These are phyloP conservation scores for Spodoptera littoralis DNA, from an alignment of 2,888 invertebrate genomes.

Conservation along the genomic window DNA sequence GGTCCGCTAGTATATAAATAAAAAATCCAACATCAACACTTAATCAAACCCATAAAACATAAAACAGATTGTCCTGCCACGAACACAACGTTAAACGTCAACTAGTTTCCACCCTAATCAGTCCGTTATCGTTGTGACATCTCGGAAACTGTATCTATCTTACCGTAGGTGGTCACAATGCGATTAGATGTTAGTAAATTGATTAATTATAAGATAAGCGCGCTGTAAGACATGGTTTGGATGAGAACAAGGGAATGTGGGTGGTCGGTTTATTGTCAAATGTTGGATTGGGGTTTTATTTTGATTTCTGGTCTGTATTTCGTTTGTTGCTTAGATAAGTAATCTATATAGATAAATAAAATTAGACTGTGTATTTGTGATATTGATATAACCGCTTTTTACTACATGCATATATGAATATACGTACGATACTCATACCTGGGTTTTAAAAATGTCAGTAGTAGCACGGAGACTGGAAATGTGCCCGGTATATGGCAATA, in stretches of 20 bases:
- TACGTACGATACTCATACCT: too few species aligned
- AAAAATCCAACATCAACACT: background rate
- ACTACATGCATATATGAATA: too few species aligned
- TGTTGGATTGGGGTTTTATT: conserved; percentile 32
- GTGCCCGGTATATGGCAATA: too few species aligned
- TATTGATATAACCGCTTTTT: too few species aligned
- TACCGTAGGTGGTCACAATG: conserved; percentile 50
- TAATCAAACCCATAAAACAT: background rate
- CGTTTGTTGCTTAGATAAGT: conserved; percentile 18
- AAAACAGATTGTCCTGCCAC: background rate
- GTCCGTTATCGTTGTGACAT: conserved; percentile 16
- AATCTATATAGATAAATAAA: background rate
- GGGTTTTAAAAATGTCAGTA: too few species aligned
- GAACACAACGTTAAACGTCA: background rate
- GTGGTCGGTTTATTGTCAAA: conserved; percentile 53
- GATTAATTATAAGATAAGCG: conserved; percentile 55
- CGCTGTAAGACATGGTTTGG: conserved; percentile 22
- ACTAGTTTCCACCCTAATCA: conserved; percentile 12
- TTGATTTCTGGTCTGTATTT: conserved; percentile 25
- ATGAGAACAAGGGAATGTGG: conserved; percentile 50
- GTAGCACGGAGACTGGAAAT: too few species aligned
- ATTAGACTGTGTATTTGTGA: too few species aligned
- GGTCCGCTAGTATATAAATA: too few species aligned
- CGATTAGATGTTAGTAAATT: conserved; percentile 45
- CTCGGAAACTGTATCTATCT: conserved; percentile 42